Percentiles rank a stretch among this genome's conserved stretches.
These are phyloP conservation scores for Phalera bucephala DNA, from an alignment of 2,888 invertebrate genomes.

Conservation along the genomic window DNA sequence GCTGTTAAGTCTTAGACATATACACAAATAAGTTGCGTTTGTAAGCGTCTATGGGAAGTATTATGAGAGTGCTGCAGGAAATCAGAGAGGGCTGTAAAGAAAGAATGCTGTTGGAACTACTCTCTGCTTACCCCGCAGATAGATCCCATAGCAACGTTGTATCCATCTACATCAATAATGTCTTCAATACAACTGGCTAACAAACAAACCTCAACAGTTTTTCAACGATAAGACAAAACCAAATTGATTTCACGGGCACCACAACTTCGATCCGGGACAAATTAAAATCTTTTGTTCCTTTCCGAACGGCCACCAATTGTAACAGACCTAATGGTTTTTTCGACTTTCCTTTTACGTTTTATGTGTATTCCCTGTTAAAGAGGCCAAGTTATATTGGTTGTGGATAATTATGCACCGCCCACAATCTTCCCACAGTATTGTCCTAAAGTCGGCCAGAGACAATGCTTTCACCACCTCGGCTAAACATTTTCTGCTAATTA, in stretches of 20 bases:
- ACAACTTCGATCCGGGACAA: conserved; percentile 46
- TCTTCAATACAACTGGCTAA: too few species aligned
- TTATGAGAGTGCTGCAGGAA: too few species aligned
- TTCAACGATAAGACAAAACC: conserved; percentile 24
- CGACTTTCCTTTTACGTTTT: neutral
- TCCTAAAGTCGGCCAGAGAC: conserved; percentile 41
- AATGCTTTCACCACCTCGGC: conserved; percentile 66
- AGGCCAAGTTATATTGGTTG: conserved; percentile 38
- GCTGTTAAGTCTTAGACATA: too few species aligned
- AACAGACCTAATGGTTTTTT: conserved; percentile 18
- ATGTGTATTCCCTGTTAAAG: conserved; percentile 2
- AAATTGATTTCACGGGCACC: conserved; percentile 50
- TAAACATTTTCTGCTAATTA: conserved; percentile 62
- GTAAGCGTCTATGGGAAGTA: too few species aligned
- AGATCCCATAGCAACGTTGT: too few species aligned
- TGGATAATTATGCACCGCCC: conserved; percentile 55
- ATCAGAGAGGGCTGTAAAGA: too few species aligned
- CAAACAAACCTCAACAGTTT: too few species aligned
- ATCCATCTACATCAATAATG: too few species aligned
- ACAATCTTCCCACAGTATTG: conserved; percentile 57
- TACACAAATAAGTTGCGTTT: too few species aligned
- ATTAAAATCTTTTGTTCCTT: conserved; percentile 50
- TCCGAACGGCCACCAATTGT: conserved; percentile 24
- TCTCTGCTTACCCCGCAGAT: too few species aligned
- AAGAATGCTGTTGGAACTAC: too few species aligned